Evolutionary conservation across 1,140 invertebrate genomes (phyloP), one percentile per base, ranked within the genome.

Genomic region (Drosophila insularis): DNA sequence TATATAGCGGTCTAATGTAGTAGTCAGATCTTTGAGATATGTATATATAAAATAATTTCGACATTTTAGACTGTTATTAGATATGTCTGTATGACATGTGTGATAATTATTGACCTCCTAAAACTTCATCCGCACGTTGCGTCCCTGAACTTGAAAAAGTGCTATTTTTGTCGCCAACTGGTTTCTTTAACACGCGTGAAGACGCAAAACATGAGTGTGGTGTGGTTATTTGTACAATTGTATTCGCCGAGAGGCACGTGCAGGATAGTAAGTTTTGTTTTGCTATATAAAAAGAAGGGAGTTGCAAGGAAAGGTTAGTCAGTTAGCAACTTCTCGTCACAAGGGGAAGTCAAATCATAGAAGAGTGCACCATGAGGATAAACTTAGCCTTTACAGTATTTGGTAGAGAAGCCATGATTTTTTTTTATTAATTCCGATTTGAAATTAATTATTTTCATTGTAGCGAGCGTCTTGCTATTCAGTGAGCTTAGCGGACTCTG

Each of bases 331-430:
- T 72, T 14, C 21, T 54, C 40, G 13, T 37, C 37, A 17, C 8
- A 19, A 11, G 50, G 68, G 39, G 11, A 65, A 70, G 46, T 40
- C 17, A 35, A 6, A 7, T 37, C 5, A 4, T 19, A 14, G 31
- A 53, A 19, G 8, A 4, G 6, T 8, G n/a, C 39, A 72, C 17
- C 14, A 74, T 74, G 71, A 72, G 54, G 40, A 21, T 72, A 1
- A 13, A 10, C 11, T 13, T 65, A 40, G 19, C 53, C 11, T 4
- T 72, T 19, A 58, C 35, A 14, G 71, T 73, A 73, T 13, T 53
- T 13, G 13, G 27, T 67, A n/a, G 8, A 1, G 40, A 7, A 8
- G 0, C 4, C 4, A 13, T 23, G 2, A 17, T 39, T 32, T 5
- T 31, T n/a, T 2, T n/a, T 31, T 10, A 7, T 11, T 13, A 6